These are phyloP conservation scores for Athene cunicularia DNA, from an alignment of 2,113 vertebrate species.

Conservation along the genomic window DNA sequence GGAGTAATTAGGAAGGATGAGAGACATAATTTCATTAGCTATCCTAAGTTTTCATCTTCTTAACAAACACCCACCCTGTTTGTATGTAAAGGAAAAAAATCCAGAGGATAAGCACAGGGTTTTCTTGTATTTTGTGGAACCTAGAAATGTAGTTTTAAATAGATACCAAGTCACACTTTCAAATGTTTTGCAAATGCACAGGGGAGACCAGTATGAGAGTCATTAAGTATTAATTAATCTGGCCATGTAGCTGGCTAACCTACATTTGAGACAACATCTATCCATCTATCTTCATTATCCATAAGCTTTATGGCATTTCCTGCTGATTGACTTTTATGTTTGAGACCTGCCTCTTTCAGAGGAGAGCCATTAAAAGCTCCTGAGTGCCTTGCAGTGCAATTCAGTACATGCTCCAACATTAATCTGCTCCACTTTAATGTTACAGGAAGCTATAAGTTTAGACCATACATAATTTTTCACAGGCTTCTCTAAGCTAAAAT, in stretches of 20 bases:
- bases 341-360: not conserved
- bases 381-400: not conserved
- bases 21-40: not conserved
- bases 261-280: not conserved
- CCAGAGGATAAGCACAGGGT: not conserved
- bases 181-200: not conserved
- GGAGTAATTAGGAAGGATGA: not conserved
- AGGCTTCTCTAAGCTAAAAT: not conserved
- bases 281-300: not conserved
- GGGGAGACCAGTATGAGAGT: not conserved
- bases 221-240: not conserved
- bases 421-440: not conserved
- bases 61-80: fast-evolving
- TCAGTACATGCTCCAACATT: not conserved
- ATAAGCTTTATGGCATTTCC: not conserved
- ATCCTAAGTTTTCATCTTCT: not conserved
- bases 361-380: not conserved
- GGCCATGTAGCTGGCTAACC: not conserved
- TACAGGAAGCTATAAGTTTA: not conserved
- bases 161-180: not conserved
- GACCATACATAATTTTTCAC: not conserved
- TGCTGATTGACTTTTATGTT: not conserved
- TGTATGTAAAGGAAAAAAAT: not conserved
- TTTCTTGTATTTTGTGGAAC: not conserved
- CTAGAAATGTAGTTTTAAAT: not conserved